Evolutionary conservation across 2,113 vertebrate species (phyloP).

Genomic region (Myodes glareolus): DNA sequence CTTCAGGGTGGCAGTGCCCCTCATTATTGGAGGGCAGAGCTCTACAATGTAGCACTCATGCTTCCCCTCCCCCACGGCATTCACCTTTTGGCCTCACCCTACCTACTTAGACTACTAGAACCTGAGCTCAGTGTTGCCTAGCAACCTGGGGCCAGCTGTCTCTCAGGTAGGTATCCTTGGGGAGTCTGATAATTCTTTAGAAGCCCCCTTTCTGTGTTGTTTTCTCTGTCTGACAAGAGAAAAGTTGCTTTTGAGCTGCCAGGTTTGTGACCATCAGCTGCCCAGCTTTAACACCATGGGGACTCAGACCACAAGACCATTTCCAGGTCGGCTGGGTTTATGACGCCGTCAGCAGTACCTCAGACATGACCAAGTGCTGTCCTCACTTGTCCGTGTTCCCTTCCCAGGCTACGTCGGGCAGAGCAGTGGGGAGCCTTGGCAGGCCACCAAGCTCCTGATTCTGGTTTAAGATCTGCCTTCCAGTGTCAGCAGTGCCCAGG

Average conservation of each 20-base stretch:
- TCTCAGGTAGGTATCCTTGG: background rate
- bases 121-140: slow-evolving; percentile 52
- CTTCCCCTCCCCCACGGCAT: too few species aligned
- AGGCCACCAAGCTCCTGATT: background rate
- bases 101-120: background rate
- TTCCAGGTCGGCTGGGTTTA: background rate
- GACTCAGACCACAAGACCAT: background rate
- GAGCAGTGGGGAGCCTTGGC: background rate
- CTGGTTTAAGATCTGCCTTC: background rate
- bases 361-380: background rate
- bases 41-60: background rate
- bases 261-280: accelerated
- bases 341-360: background rate
- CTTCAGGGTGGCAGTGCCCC: background rate
- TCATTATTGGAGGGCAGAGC: background rate
- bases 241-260: background rate
- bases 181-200: background rate
- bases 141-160: slow-evolving; percentile 15
- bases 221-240: background rate
- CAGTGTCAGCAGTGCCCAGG: background rate
- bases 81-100: background rate
- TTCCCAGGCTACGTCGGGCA: background rate
- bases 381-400: background rate
- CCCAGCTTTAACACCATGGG: accelerated
- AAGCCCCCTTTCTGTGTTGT: background rate